These are phyloP conservation scores for Catocala fraxini DNA, from an alignment of 2,888 invertebrate species.

Conservation along the genomic window DNA sequence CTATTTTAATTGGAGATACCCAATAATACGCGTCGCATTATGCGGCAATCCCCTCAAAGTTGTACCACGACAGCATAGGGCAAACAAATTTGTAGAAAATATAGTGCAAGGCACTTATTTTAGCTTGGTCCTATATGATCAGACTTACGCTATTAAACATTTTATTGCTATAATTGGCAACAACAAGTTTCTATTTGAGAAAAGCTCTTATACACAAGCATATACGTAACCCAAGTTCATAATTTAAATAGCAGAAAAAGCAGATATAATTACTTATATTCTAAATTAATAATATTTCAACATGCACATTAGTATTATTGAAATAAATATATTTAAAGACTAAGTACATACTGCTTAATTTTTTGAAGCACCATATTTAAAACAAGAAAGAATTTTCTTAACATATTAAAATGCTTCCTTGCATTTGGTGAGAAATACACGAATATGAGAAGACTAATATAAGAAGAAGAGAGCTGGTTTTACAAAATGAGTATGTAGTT, in stretches of 20 bases:
- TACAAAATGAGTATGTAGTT: constrained; percentile 1
- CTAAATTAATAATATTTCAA: not conserved
- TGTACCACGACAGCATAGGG: no score
- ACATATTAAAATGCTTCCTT: constrained; percentile 32
- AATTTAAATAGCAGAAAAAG: constrained; percentile 26
- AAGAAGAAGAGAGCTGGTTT: constrained; percentile 5
- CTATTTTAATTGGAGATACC: no score
- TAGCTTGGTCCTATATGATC: no score
- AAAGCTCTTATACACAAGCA: no score
- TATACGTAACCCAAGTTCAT: not conserved
- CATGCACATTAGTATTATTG: not conserved
- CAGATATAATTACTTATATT: constrained; percentile 7
- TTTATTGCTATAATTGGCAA: no score
- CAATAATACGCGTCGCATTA: no score
- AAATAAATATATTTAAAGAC: not conserved
- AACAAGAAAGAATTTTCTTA: constrained; percentile 23
- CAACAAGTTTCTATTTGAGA: no score
- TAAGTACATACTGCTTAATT: not conserved
- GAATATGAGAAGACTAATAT: constrained; percentile 20
- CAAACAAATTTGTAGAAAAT: no score
- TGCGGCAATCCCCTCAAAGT: no score
- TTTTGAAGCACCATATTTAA: constrained; percentile 2
- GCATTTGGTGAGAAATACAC: constrained; percentile 23
- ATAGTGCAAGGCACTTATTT: no score
- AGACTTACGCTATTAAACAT: no score